Conservation (phyloP, 2,888 invertebrate genomes). For the Automeris io region DNA sequence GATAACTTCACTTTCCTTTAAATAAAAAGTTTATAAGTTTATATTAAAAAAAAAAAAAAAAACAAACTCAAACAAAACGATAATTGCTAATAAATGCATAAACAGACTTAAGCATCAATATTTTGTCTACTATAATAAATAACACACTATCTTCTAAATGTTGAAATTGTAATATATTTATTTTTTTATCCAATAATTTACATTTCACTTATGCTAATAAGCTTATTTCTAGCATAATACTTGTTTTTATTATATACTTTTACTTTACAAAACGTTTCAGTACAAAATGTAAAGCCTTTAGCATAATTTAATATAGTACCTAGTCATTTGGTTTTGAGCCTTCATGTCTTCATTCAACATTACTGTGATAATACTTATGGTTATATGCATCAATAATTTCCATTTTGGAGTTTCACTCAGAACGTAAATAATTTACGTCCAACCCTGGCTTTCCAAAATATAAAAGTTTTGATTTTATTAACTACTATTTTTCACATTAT, state of each 20-base stretch:
- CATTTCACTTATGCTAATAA: neutral
- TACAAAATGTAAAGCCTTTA: constrained; percentile 7
- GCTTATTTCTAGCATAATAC: constrained; percentile 1
- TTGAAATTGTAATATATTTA: neutral
- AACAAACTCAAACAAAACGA: constrained; percentile 21
- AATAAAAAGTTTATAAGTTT: constrained; percentile 70
- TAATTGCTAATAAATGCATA: constrained; percentile 60
- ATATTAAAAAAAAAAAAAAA: constrained; percentile 44
- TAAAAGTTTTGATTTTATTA: constrained; percentile 1
- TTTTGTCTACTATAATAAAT: constrained; percentile 2
- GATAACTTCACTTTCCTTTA: constrained; percentile 73
- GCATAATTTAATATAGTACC: constrained; percentile 6
- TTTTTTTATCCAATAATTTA: neutral
- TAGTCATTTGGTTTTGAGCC: constrained; percentile 13
- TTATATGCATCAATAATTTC: too few species aligned
- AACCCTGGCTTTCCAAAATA: constrained; percentile 41
- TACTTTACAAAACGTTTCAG: constrained; percentile 7
- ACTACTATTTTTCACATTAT: neutral
- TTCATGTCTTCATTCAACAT: neutral
- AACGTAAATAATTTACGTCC: constrained; percentile 16
- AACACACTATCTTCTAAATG: constrained; percentile 1
- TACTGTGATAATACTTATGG: neutral
- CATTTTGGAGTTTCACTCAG: neutral
- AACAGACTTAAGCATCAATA: constrained; percentile 45
- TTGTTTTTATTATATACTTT: constrained; percentile 2